A percentile compares a stretch with the other conserved stretches of the same genome.
Evolutionary conservation across 2,113 vertebrate species (phyloP).

Genomic region (Lontra canadensis): DNA sequence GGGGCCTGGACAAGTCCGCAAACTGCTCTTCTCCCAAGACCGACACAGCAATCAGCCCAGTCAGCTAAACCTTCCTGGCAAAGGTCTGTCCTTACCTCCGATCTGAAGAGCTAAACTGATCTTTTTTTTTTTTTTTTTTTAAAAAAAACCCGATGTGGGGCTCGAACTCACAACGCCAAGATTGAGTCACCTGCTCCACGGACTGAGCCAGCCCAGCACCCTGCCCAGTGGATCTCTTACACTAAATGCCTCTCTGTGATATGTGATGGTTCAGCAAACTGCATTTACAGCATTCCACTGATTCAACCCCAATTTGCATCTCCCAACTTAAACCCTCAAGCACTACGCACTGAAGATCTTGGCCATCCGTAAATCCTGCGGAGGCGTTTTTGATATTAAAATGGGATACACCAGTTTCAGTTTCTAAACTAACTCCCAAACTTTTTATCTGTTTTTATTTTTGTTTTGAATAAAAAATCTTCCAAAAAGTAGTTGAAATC

Average conservation of each 20-base stretch:
- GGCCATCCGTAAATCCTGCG: background rate
- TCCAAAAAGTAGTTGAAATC: background rate
- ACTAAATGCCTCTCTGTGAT: background rate
- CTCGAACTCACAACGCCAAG: background rate
- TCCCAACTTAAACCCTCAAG: background rate
- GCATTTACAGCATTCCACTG: fast-evolving
- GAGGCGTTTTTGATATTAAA: background rate
- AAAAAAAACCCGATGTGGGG: background rate
- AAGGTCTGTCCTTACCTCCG: background rate
- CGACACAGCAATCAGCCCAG: too few species aligned
- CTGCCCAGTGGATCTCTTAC: background rate
- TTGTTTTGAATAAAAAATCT: background rate
- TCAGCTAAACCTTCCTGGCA: background rate
- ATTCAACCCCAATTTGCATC: background rate
- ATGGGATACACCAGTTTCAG: background rate
- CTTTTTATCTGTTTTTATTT: background rate
- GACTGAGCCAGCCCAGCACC: background rate
- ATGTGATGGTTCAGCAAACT: background rate
- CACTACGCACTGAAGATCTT: background rate
- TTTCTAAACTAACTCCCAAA: background rate
- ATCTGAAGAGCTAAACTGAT: background rate
- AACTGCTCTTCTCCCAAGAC: background rate
- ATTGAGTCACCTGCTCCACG: background rate
- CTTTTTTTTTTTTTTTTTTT: background rate
- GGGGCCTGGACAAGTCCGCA: background rate